Base-by-base conservation (phyloP, 2,888 invertebrate species). In the Odontomyia ornata region DNA sequence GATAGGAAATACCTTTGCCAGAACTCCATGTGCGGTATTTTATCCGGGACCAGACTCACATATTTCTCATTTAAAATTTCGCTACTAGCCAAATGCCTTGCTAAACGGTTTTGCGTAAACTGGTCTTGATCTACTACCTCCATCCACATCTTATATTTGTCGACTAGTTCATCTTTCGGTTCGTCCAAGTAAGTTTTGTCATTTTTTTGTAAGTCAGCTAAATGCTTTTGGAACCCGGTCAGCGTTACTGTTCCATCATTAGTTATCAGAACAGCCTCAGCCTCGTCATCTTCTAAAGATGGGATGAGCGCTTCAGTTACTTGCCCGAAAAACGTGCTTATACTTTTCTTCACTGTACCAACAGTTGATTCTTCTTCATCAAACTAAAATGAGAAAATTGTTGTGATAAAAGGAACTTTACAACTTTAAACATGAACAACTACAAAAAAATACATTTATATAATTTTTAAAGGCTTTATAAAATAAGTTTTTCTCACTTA, bases 131-230 rank as follows among this genome's bases (percentile, higher is more conserved):
- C 88, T 64, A 88, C 88, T 65, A 88, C 88, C 81, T 89, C 88
- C 80, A 90, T 81, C 91, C 91, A 92, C 79, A 89, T 88, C 80
- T 89, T 86, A 83, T 89, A 91, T 79, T 89, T 88, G 79, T 89
- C 88, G 60, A 84, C 82, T 52, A 90, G 84, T 52, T 84, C 82
- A 28, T 87, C 90, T 79, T 89, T 87, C 0, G 93, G 93, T 47
- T 93, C 91, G 73, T 90, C 89, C 80, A 91, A 88, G 88, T 92
- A 95, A 0, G 94, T 94, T 9, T 90, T 91, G 79, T 92, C 91
- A 80, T 93, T 91, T 71, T 90, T 90, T 81, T 93, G 93, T 27
- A 95, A 87, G 21, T 91, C 91, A 84, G 91, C 91, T 64, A 94
- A 86, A 80, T 92, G 90, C 84, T 91, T 91, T 85, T 89, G 89